Percentiles rank a stretch among this genome's conserved stretches.
Evolutionary conservation across 2,888 invertebrate genomes (phyloP).

Genomic region (Laothoe populi): DNA sequence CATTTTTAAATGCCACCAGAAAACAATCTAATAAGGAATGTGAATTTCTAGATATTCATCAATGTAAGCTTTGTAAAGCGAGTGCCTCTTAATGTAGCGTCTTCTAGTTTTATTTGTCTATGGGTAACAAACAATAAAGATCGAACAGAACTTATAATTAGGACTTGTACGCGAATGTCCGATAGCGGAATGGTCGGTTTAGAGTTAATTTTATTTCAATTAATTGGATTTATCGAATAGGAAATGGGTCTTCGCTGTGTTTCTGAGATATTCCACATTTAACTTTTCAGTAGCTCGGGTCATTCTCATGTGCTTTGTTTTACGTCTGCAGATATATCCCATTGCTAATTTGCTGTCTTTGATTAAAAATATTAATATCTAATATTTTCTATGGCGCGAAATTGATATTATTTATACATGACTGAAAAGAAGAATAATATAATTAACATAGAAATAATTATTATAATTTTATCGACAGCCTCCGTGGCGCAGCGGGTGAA

Average conservation of each 20-base stretch:
- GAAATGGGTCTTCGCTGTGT: conserved; percentile 47
- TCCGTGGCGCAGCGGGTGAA: no score
- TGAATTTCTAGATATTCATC: background rate
- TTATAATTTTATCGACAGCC: no score
- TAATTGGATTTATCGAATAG: conserved; percentile 72
- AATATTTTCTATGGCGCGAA: no score
- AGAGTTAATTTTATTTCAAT: conserved; percentile 72
- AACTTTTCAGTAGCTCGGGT: background rate
- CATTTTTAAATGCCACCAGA: no score
- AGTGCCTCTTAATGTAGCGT: background rate
- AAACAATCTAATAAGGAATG: no score
- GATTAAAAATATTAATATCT: no score
- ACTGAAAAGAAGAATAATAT: no score
- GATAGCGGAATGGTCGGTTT: conserved; percentile 66
- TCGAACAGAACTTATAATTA: conserved; percentile 77
- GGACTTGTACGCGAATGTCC: conserved; percentile 63
- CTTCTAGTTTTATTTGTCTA: background rate
- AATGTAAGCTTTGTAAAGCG: background rate
- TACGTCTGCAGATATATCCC: background rate
- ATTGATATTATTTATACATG: no score
- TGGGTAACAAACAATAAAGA: conserved; percentile 74
- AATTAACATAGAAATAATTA: no score
- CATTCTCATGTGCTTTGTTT: conserved; percentile 10
- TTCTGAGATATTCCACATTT: conserved; percentile 1
- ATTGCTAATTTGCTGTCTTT: background rate